Percentiles rank a stretch among this genome's conserved stretches.
phyloP scores from a whole-genome alignment of 2,888 invertebrate species.

The Melinaea marsaeus region DNA sequence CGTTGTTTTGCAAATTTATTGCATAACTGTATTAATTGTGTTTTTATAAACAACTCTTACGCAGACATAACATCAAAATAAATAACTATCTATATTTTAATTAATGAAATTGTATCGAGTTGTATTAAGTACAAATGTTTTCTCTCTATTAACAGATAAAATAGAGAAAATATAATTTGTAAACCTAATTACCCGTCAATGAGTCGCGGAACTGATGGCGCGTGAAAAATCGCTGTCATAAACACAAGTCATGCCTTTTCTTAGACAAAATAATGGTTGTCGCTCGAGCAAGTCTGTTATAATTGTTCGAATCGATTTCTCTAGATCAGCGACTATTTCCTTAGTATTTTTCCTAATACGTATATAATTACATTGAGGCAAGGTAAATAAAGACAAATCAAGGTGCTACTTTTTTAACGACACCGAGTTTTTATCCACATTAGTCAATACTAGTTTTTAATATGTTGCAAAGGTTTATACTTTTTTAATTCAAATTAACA shows the following conservation, averaged over 20 bases:
- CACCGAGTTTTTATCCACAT: not conserved
- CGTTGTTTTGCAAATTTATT: too few relatives aligned
- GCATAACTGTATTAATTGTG: too few relatives aligned
- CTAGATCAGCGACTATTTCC: constrained; percentile 11
- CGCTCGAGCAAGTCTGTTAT: not conserved
- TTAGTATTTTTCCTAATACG: not conserved
- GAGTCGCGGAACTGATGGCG: not conserved
- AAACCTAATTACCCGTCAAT: not conserved
- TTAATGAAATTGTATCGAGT: too few relatives aligned
- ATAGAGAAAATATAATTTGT: not conserved
- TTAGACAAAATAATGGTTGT: constrained; percentile 1
- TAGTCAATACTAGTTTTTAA: not conserved
- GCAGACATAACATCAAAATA: not conserved
- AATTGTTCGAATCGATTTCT: constrained; percentile 15
- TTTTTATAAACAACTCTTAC: not conserved
- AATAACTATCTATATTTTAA: too few relatives aligned
- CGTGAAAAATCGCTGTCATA: not conserved
- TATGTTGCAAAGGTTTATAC: not conserved
- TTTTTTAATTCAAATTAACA: too few relatives aligned
- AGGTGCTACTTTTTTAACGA: not conserved
- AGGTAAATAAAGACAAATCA: constrained; percentile 1
- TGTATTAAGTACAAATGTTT: too few relatives aligned
- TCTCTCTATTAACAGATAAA: not conserved
- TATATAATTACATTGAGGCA: not conserved
- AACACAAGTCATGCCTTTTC: not conserved